Evolutionary conservation across 2,888 invertebrate genomes (phyloP).

Genomic region (Apodemia mormo): DNA sequence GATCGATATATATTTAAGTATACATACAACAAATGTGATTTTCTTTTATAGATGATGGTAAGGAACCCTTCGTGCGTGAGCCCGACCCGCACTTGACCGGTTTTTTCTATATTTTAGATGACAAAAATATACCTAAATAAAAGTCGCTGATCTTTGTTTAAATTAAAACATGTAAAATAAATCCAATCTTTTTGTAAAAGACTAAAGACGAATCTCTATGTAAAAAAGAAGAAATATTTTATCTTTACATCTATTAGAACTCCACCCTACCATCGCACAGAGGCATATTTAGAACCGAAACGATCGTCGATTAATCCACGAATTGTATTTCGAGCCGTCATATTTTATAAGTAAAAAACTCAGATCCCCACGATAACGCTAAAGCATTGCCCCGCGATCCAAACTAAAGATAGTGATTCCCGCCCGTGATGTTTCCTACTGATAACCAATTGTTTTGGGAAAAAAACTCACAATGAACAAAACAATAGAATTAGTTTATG

Average conservation of each 20-base stretch:
- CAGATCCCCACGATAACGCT: constrained; percentile 44
- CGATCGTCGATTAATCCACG: constrained; percentile 20
- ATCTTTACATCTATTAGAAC: constrained; percentile 13
- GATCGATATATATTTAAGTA: too few species aligned
- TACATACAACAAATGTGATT: too few species aligned
- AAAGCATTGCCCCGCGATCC: constrained; percentile 54
- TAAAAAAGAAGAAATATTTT: background rate
- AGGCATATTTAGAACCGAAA: constrained; percentile 21
- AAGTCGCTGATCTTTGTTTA: too few species aligned
- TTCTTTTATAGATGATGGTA: too few species aligned
- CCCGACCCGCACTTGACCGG: too few species aligned
- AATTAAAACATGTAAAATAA: too few species aligned
- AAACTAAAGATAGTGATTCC: constrained; percentile 67
- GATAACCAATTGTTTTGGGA: constrained; percentile 65
- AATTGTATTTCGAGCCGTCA: constrained; percentile 40
- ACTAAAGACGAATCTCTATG: background rate
- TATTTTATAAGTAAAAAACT: constrained; percentile 45
- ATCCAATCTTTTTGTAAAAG: too few species aligned
- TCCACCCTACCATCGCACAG: constrained; percentile 11
- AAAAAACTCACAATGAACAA: constrained; percentile 49
- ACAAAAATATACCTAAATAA: too few species aligned
- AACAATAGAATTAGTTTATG: constrained; percentile 50
- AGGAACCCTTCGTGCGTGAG: too few species aligned
- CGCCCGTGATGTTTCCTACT: constrained; percentile 56
- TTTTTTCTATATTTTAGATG: too few species aligned